Conservation (phyloP, 2,888 invertebrate genomes). For the Carcina quercana region DNA sequence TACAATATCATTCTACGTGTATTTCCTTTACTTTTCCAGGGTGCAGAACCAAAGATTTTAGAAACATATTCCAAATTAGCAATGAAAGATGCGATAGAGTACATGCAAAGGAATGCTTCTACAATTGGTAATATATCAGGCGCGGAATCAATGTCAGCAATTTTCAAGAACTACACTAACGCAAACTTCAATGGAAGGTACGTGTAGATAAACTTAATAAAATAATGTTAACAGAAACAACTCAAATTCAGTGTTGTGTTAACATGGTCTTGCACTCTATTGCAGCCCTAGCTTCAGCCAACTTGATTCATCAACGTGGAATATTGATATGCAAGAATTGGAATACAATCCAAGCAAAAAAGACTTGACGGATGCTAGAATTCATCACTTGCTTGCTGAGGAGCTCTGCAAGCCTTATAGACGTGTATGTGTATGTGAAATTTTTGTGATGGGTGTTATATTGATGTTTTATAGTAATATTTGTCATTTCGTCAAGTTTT, state of each 20-base stretch:
- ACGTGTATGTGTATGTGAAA: constrained; percentile 76
- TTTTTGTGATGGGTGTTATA: constrained; percentile 11
- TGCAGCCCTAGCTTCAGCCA: constrained; percentile 88
- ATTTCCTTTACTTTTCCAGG: constrained; percentile 67
- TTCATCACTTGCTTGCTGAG: constrained; percentile 93
- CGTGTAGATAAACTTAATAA: no score
- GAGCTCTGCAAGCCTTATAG: constrained; percentile 91
- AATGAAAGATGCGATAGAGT: constrained; percentile 95
- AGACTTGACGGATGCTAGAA: constrained; percentile 94
- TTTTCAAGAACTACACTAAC: constrained; percentile 91
- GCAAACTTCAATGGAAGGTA: constrained; percentile 90
- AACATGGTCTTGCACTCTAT: no score
- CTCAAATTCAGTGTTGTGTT: no score
- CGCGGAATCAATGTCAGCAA: constrained; percentile 92
- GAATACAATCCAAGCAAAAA: constrained; percentile 95
- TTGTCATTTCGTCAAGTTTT: no score
- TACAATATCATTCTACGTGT: no score
- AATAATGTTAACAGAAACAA: no score
- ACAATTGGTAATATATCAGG: constrained; percentile 91
- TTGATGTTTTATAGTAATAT: no score
- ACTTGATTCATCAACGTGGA: constrained; percentile 89
- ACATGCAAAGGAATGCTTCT: constrained; percentile 90
- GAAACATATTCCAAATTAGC: constrained; percentile 95
- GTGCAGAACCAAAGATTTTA: constrained; percentile 93
- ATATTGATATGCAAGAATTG: constrained; percentile 94